phyloP scores from a whole-genome alignment of 2,797 vertebrate genomes.

The Arctocebus calabarensis region DNA sequence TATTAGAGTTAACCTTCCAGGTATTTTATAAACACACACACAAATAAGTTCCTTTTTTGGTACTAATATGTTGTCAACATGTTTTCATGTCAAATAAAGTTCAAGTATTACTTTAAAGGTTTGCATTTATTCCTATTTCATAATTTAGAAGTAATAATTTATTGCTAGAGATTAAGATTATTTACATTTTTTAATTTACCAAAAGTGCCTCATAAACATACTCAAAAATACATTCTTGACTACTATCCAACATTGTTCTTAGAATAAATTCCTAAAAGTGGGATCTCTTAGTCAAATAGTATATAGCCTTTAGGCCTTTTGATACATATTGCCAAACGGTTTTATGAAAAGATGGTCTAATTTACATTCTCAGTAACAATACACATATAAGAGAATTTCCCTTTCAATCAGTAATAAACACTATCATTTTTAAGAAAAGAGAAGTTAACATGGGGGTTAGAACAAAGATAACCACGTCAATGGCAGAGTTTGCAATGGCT shows the following conservation, averaged over 20 bases:
- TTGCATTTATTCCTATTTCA: not conserved
- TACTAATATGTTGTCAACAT: not conserved
- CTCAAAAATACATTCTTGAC: not conserved
- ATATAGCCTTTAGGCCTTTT: not conserved
- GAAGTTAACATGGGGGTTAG: not conserved
- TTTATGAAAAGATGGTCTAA: not conserved
- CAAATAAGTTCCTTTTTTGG: not conserved
- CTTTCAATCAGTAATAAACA: not conserved
- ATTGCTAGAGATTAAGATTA: not conserved
- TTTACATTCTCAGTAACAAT: not conserved
- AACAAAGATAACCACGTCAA: not conserved
- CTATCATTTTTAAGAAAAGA: not conserved
- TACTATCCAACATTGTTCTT: not conserved
- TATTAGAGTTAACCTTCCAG: not conserved
- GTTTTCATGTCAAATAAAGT: slow-evolving; percentile 11
- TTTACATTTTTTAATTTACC: not conserved
- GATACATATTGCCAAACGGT: not conserved
- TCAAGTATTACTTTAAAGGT: not conserved
- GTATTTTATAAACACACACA: not conserved
- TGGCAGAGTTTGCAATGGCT: not conserved
- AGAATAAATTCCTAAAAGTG: not conserved
- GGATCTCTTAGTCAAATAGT: not conserved
- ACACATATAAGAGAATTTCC: not conserved
- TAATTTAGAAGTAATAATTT: not conserved
- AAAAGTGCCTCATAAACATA: not conserved